A percentile compares a stretch with the other conserved stretches of the same genome.
These are phyloP conservation scores for Labeo catla DNA, from an alignment of 2,113 vertebrate species.

Conservation along the genomic window DNA sequence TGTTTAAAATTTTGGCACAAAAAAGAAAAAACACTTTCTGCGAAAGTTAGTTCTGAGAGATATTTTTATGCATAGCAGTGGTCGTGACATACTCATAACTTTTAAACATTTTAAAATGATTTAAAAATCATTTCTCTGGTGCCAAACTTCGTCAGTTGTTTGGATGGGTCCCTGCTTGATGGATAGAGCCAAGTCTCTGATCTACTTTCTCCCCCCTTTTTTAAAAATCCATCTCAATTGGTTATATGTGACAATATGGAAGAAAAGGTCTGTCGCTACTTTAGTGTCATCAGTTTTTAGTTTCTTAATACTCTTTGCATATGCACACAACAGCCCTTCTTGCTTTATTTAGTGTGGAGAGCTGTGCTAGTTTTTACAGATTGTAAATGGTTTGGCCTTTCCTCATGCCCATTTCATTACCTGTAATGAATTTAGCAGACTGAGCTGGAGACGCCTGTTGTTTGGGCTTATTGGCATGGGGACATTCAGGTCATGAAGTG, in stretches of 20 bases:
- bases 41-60: not conserved
- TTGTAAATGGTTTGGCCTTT: slow-evolving; percentile 8
- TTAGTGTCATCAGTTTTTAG: not conserved
- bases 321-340: not conserved
- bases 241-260: not conserved
- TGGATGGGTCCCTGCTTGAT: not conserved
- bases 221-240: not conserved
- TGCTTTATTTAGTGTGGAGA: not conserved
- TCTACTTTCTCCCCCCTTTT: not conserved
- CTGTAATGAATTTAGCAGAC: slow-evolving; percentile 18
- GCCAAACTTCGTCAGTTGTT: not conserved
- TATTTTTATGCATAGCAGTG: not conserved
- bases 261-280: not conserved
- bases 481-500: slow-evolving; percentile 3
- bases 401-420: slow-evolving; percentile 9
- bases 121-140: not conserved
- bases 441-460: slow-evolving; percentile 3
- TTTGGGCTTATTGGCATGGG: not conserved
- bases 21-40: not conserved
- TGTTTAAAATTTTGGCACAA: not conserved
- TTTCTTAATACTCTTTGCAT: not conserved
- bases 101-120: no score
- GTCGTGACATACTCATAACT: not conserved
- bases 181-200: not conserved
- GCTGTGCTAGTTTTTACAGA: not conserved